A percentile compares a stretch with the other conserved stretches of the same genome.
phyloP scores from a whole-genome alignment of 1,140 invertebrate genomes.

The Nebria ingens region DNA sequence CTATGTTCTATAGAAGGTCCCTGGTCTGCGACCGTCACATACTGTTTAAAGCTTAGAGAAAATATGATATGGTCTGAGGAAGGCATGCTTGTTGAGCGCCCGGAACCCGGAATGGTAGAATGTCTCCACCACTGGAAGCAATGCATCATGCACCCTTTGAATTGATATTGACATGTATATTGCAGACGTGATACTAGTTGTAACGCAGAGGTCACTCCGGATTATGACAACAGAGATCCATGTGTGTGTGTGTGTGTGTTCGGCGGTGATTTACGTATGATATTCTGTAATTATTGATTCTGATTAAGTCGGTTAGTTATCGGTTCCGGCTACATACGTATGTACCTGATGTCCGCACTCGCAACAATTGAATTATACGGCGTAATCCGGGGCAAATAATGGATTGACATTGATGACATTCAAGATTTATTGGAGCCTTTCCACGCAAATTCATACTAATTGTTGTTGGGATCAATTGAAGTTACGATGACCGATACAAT shows the following conservation, averaged over 20 bases:
- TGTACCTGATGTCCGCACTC: neutral
- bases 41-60: too few species aligned
- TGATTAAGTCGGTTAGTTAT: constrained; percentile 5
- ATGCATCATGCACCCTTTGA: neutral
- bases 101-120: too few species aligned
- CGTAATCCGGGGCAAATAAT: neutral
- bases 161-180: neutral
- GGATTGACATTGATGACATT: neutral
- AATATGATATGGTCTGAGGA: too few species aligned
- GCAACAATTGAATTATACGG: neutral
- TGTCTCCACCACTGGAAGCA: neutral
- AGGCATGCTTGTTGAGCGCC: too few species aligned
- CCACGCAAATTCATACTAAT: too few species aligned
- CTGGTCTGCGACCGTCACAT: too few species aligned
- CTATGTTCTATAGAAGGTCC: too few species aligned
- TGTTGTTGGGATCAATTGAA: too few species aligned
- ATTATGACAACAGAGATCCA: neutral
- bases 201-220: neutral
- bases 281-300: constrained; percentile 9
- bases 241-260: too few species aligned
- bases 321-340: neutral
- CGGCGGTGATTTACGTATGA: neutral
- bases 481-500: too few species aligned
- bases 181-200: neutral
- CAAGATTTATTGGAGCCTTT: too few species aligned